Percentiles rank a stretch among this genome's conserved stretches.
Conservation (phyloP, 2,113 vertebrate genomes). For the Tachycineta bicolor region DNA sequence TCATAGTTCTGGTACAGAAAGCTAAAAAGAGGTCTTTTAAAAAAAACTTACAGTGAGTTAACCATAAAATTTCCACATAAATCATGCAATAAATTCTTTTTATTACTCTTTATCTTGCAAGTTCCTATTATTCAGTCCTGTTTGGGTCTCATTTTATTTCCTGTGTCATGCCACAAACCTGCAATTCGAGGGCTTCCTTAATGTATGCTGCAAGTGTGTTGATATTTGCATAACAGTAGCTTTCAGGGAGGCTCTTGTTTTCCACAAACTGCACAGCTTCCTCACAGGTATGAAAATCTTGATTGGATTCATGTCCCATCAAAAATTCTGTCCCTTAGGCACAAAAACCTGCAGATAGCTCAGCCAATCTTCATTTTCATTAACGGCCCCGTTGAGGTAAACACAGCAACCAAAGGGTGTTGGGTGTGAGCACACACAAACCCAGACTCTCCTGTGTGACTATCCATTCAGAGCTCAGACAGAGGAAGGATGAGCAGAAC, state of each 20-base stretch:
- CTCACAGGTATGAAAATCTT: neutral
- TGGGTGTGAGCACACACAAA: accelerated
- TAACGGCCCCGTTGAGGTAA: neutral
- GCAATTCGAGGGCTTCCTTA: neutral
- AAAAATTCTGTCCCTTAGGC: neutral
- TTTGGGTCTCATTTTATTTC: conserved; percentile 13
- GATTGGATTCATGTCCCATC: neutral
- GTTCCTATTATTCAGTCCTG: neutral
- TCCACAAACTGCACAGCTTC: neutral
- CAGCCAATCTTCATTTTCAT: neutral
- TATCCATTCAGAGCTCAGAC: neutral
- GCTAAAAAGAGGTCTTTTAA: neutral
- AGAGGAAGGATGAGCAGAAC: neutral
- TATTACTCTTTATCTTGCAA: conserved; percentile 15
- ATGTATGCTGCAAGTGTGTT: neutral
- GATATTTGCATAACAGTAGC: conserved; percentile 15
- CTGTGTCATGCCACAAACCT: conserved; percentile 3
- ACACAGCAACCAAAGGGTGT: neutral
- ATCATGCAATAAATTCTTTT: neutral
- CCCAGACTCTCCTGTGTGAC: accelerated
- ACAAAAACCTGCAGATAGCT: neutral
- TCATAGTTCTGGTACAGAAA: conserved; percentile 10
- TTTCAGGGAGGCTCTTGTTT: conserved; percentile 26
- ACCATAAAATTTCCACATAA: neutral
- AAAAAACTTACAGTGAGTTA: neutral